These are phyloP conservation scores for Sitta carolinensis DNA, from an alignment of 2,797 vertebrate species.

Conservation along the genomic window DNA sequence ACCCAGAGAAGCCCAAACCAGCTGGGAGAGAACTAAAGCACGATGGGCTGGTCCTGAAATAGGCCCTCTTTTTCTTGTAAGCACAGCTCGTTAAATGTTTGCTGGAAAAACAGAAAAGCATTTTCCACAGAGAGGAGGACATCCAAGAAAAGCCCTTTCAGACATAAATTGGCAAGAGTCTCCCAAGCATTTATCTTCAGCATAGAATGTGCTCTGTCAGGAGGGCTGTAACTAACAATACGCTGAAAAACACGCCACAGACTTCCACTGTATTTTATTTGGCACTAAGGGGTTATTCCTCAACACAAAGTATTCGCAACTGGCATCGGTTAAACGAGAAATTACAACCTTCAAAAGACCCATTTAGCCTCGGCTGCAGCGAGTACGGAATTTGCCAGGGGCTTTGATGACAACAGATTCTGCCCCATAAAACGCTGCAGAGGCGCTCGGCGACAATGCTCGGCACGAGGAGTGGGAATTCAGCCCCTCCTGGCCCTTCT, in stretches of 20 bases:
- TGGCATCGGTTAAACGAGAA: constrained; percentile 75
- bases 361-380: constrained; percentile 74
- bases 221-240: constrained; percentile 76
- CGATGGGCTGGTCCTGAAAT: constrained; percentile 9
- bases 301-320: constrained; percentile 75
- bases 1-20: neutral
- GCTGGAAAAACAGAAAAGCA: constrained; percentile 72
- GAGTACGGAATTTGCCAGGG: constrained; percentile 66
- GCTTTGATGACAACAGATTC: constrained; percentile 70
- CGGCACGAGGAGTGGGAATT: neutral
- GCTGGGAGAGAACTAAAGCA: neutral
- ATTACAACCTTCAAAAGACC: constrained; percentile 76
- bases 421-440: constrained; percentile 12
- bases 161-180: constrained; percentile 67
- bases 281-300: constrained; percentile 74
- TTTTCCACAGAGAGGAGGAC: constrained; percentile 69
- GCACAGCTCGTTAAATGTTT: constrained; percentile 64
- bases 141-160: constrained; percentile 75
- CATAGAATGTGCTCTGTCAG: constrained; percentile 77
- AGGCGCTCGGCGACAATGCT: neutral
- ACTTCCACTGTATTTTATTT: constrained; percentile 78
- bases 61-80: constrained; percentile 43
- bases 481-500: neutral
- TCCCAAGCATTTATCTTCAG: constrained; percentile 73
- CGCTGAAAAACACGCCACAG: constrained; percentile 75